Evolutionary conservation across 2,797 vertebrate species (phyloP).

Genomic region (Enteromius unitaeniatus): DNA sequence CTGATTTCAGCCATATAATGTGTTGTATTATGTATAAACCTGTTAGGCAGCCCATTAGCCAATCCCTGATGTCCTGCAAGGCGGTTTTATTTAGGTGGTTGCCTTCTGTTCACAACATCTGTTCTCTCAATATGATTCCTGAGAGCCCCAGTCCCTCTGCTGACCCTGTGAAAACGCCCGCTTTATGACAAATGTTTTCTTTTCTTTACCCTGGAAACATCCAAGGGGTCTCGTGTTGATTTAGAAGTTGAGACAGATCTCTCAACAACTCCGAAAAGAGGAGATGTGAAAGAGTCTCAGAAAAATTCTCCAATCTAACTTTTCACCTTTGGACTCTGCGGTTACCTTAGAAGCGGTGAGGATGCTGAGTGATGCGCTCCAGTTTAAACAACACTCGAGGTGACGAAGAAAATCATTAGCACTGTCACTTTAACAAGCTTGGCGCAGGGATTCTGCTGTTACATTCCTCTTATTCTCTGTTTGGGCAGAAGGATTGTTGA

Average conservation of each 20-base stretch:
- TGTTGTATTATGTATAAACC: constrained; percentile 35
- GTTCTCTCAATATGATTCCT: constrained; percentile 18
- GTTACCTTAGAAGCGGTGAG: background rate
- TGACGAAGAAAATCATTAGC: constrained; percentile 24
- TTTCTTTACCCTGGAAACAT: constrained; percentile 13
- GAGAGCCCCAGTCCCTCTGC: background rate
- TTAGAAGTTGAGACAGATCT: constrained; percentile 2
- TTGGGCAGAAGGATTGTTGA: constrained; percentile 8
- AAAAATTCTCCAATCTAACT: constrained; percentile 14
- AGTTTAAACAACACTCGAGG: constrained; percentile 21
- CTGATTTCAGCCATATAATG: background rate
- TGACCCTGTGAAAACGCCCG: background rate
- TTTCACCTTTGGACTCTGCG: constrained; percentile 35
- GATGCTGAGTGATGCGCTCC: constrained; percentile 27
- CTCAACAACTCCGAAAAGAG: background rate
- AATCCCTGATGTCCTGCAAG: background rate
- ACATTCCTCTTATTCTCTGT: constrained; percentile 11
- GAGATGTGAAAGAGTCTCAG: background rate
- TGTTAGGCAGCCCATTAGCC: background rate
- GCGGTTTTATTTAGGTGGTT: constrained; percentile 11
- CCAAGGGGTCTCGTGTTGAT: constrained; percentile 2
- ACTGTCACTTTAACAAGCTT: constrained; percentile 13
- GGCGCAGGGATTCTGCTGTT: background rate
- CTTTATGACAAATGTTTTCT: background rate
- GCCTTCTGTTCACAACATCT: constrained; percentile 31